phyloP scores from a whole-genome alignment of 2,797 vertebrate genomes.

The Lacerta agilis region DNA sequence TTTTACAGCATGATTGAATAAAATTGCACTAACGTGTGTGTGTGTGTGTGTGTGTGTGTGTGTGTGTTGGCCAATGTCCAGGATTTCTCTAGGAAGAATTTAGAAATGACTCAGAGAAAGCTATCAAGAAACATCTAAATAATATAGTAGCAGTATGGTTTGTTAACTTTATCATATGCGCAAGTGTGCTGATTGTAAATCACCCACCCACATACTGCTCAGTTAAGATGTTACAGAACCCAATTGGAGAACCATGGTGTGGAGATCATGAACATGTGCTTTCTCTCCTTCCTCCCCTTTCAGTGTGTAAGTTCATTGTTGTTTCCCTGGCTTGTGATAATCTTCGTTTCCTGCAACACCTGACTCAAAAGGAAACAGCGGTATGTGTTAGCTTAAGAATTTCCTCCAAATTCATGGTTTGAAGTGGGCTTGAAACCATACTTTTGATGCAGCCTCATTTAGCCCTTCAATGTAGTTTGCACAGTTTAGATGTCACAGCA shows the following conservation, averaged over 20 bases:
- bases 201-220: background rate
- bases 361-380: background rate
- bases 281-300: background rate
- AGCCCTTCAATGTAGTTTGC: background rate
- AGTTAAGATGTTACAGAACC: background rate
- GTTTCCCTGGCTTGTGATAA: background rate
- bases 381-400: background rate
- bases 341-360: background rate
- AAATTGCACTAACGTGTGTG: background rate
- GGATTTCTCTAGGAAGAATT: slow-evolving; percentile 18
- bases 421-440: background rate
- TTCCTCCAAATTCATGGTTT: background rate
- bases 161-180: background rate
- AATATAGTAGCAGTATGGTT: background rate
- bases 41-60: no score
- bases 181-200: background rate
- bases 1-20: slow-evolving; percentile 47
- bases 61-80: background rate
- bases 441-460: background rate
- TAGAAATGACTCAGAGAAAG: slow-evolving; percentile 22
- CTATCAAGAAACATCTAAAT: background rate
- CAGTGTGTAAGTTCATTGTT: background rate
- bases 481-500: background rate
- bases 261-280: background rate
- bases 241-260: background rate